Base-by-base conservation (phyloP, 2,797 vertebrate species). In the Pampus argenteus region DNA sequence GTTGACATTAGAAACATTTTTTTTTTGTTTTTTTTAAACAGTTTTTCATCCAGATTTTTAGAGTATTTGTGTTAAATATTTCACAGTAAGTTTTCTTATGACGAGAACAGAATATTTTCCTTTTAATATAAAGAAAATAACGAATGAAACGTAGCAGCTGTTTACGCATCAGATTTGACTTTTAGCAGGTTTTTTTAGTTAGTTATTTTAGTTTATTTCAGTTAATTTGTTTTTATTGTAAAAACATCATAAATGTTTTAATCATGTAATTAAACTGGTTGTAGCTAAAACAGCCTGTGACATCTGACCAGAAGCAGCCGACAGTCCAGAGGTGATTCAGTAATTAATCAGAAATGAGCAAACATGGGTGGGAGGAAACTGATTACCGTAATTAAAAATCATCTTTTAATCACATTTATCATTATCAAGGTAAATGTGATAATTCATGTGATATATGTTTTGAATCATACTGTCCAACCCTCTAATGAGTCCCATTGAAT, bases 401-500 rank as follows among this genome's bases (percentile, higher is more conserved):
- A 6, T n/a, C 5, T 26, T n/a, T 26, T 44, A 0, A 36, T 18
- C 28, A 9, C 2, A 17, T 55, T 42, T 52, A 52, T 23, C 36
- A 0, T 59, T 56, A 48, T 56, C 4, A 23, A n/a, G 15, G 29
- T 76, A 25, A 65, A 66, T 52, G 22, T 44, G 51, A 34, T n/a
- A 20, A 9, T 14, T 34, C 5, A 3, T 44, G 31, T 20, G n/a
- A 52, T 25, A 49, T 18, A 28, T 9, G 6, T 28, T 14, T 44
- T 11, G 8, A 51, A 8, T 52, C n/a, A 54, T 54, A 14, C 18
- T 28, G 3, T 14, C 4, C 1, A 42, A 7, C 45, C 52, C 45
- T 34, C 0, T 65, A 59, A 42, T 54, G 18, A 59, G 5, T 3
- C 2, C 14, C 22, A 5, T 6, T 40, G 36, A 40, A 5, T 50